Conservation (phyloP, 1,140 invertebrate genomes). For the Chionoecetes opilio region DNA sequence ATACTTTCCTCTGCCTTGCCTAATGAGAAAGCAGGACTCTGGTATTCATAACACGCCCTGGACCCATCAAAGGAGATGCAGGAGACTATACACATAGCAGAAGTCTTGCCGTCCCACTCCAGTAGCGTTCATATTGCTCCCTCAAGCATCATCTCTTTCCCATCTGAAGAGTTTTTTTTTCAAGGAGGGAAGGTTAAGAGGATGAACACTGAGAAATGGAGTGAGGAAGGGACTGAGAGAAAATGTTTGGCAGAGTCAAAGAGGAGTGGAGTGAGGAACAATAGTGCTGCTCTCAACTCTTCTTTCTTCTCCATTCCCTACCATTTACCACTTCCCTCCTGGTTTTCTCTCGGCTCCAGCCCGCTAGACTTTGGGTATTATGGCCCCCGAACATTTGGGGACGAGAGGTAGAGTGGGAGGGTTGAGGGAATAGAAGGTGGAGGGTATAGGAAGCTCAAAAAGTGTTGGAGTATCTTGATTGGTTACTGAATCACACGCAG, state of each 20-base stretch:
- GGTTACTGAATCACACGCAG: background rate
- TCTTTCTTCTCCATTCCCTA: background rate
- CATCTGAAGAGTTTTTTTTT: background rate
- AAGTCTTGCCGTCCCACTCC: too few relatives aligned
- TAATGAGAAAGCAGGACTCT: too few relatives aligned
- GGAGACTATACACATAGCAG: too few relatives aligned
- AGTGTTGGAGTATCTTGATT: background rate
- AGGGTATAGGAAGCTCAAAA: background rate
- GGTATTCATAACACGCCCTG: too few relatives aligned
- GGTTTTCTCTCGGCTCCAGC: too few relatives aligned
- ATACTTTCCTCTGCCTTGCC: too few relatives aligned
- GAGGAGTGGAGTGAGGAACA: background rate
- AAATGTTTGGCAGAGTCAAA: background rate
- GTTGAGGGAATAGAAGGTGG: background rate
- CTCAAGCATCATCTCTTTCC: conserved; percentile 18
- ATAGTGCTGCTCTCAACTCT: background rate
- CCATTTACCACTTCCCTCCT: too few relatives aligned
- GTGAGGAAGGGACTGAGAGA: background rate
- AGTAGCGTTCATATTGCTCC: background rate
- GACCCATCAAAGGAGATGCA: too few relatives aligned
- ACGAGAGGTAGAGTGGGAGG: background rate
- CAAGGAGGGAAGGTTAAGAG: conserved; percentile 1
- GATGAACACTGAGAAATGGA: background rate
- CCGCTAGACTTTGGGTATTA: background rate
- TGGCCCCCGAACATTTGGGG: background rate